phyloP scores from a whole-genome alignment of 2,113 vertebrate genomes.

The Pogonocichla stellata region DNA sequence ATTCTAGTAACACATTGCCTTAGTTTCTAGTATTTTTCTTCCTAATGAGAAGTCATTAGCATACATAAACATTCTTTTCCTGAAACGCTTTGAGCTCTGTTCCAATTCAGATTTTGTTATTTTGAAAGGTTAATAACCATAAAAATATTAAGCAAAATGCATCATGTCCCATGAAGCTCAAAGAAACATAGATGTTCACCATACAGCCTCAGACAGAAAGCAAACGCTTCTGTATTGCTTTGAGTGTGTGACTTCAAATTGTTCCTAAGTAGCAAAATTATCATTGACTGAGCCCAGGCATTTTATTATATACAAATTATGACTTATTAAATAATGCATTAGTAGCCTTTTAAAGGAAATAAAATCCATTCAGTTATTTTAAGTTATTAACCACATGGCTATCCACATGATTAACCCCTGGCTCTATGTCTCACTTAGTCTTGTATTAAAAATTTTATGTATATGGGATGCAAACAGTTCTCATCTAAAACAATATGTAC shows the following conservation, averaged over 20 bases:
- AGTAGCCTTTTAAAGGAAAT: constrained; percentile 20
- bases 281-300: background rate
- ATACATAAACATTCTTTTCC: background rate
- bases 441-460: background rate
- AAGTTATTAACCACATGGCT: background rate
- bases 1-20: background rate
- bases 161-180: background rate
- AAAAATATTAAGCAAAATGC: background rate
- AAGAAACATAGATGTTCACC: background rate
- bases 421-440: background rate
- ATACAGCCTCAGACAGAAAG: background rate
- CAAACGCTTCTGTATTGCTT: background rate
- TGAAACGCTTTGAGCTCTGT: background rate
- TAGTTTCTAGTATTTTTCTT: background rate
- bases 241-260: background rate
- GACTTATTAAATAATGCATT: constrained; percentile 19
- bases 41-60: background rate
- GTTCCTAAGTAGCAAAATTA: background rate
- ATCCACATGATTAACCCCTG: constrained; percentile 3
- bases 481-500: background rate
- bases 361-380: constrained; percentile 10
- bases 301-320: constrained; percentile 33
- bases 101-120: background rate
- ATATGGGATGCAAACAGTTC: background rate
- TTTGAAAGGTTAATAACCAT: constrained; percentile 1